phyloP scores from a whole-genome alignment of 2,888 invertebrate species.

The Chalcosyrphus nemorum region DNA sequence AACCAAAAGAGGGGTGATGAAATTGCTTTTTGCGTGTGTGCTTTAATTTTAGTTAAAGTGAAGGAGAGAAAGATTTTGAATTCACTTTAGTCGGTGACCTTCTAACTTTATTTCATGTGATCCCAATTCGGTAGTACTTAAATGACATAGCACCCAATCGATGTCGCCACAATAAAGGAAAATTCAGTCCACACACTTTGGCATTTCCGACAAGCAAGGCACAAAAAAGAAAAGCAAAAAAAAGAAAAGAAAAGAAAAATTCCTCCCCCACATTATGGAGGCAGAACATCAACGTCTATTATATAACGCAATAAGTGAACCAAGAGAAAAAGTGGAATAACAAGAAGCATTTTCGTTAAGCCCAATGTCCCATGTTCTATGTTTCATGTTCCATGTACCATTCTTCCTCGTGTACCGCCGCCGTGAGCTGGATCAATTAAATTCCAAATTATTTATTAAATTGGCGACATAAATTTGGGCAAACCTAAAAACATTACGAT shows the following conservation, averaged over 20 bases:
- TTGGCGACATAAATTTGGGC: slow-evolving; percentile 46
- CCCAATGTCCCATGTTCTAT: neutral
- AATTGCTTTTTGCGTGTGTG: slow-evolving; percentile 1
- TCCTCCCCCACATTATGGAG: slow-evolving; percentile 18
- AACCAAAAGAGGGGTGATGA: neutral
- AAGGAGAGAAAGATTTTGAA: slow-evolving; percentile 14
- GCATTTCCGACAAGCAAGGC: slow-evolving; percentile 30
- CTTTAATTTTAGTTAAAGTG: slow-evolving; percentile 10
- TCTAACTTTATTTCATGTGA: slow-evolving; percentile 28
- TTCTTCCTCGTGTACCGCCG: slow-evolving; percentile 8
- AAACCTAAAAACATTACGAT: slow-evolving; percentile 14
- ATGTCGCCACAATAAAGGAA: slow-evolving; percentile 48
- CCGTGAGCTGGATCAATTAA: slow-evolving; percentile 50
- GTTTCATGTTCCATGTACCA: neutral
- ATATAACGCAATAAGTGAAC: slow-evolving; percentile 52
- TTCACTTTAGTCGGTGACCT: slow-evolving; percentile 36
- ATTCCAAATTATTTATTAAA: slow-evolving; percentile 47
- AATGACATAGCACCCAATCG: slow-evolving; percentile 59
- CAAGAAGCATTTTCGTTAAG: slow-evolving; percentile 15
- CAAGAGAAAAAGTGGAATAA: slow-evolving; percentile 50
- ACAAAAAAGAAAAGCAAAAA: neutral
- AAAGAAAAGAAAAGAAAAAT: slow-evolving; percentile 21
- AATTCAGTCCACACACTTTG: slow-evolving; percentile 48
- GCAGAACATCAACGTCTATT: slow-evolving; percentile 49
- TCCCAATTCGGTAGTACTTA: slow-evolving; percentile 40